Conservation (phyloP, 2,888 invertebrate genomes). For the Drosophila niveifrons region DNA sequence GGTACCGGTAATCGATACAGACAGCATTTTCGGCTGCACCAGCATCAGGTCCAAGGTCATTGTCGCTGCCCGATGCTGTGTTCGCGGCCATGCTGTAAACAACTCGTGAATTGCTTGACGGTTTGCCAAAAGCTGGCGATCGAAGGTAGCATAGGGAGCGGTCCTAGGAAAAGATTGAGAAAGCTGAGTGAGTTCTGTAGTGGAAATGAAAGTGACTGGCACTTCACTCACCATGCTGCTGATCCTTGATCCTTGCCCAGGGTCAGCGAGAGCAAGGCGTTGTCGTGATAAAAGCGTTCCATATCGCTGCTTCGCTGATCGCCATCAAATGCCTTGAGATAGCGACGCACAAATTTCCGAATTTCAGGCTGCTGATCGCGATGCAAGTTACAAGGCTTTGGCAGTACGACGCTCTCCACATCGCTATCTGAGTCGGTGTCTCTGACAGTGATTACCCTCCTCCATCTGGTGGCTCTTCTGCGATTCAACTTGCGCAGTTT, state of each 20-base stretch:
- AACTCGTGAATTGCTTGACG: conserved; percentile 24
- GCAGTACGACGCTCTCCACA: conserved; percentile 38
- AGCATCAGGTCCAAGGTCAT: conserved; percentile 48
- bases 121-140: conserved; percentile 15
- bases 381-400: conserved; percentile 25
- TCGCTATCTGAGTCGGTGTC: conserved; percentile 38
- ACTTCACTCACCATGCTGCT: conserved; percentile 29
- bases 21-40: conserved; percentile 16
- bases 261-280: conserved; percentile 29
- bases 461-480: conserved; percentile 6
- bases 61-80: conserved; percentile 37
- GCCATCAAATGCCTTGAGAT: conserved; percentile 47
- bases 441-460: not conserved
- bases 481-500: conserved; percentile 28
- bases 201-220: not conserved
- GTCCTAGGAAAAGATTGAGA: conserved; percentile 15
- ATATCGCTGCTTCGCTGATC: conserved; percentile 13
- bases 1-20: conserved; percentile 38
- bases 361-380: conserved; percentile 4
- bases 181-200: not conserved
- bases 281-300: conserved; percentile 30
- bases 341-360: conserved; percentile 36
- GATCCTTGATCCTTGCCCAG: conserved; percentile 22
- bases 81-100: conserved; percentile 43
- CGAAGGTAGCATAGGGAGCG: conserved; percentile 22